Base-by-base conservation (phyloP, 1,140 invertebrate genomes). In the Bombus confusus region DNA sequence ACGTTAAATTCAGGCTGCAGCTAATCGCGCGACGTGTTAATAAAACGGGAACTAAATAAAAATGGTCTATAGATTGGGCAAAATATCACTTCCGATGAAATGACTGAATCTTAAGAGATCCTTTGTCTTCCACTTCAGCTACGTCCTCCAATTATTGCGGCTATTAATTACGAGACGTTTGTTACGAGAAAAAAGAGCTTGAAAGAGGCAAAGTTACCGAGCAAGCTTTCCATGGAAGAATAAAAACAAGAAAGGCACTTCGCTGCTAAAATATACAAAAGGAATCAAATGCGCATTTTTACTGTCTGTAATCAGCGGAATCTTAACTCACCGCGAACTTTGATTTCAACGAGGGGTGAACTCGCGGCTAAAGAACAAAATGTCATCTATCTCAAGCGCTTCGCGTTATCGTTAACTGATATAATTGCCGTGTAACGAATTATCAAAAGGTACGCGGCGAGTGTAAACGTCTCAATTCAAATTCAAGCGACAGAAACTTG, bases 91-190 rank as follows among this genome's bases (percentile, higher is more conserved):
- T 12, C 5, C 37, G 10, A 72, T 71, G 10, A 18, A 80, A 57
- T 43, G 62, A 69, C 59, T 34, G 34, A 68, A 57, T 76, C 25
- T 83, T 52, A 68, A 72, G 28, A 15, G 25, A 73, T 62, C 59
- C 57, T 73, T 73, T 80, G 41, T 85, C 77, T 66, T 25, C 34
- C 69, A 37, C 12, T 64, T 72, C 41, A 80, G n/a, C 13, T 64
- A 39, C 39, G 39, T 31, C 83, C 57, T 80, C 71, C 41, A 73
- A 85, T 80, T 80, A 85, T 62, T 59, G 59, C 41, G 57, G 73
- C 80, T 82, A 86, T 86, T 83, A 86, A 86, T 86, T 86, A 79
- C 75, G 28, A n/a, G 79, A 68, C 72, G 62, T 66, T 81, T 57
- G 37, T 73, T 31, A 64, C 25, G 59, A 52, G 34, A 31, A 28